Evolutionary conservation across 2,113 vertebrate genomes (phyloP).

Genomic region (Propithecus coquereli): DNA sequence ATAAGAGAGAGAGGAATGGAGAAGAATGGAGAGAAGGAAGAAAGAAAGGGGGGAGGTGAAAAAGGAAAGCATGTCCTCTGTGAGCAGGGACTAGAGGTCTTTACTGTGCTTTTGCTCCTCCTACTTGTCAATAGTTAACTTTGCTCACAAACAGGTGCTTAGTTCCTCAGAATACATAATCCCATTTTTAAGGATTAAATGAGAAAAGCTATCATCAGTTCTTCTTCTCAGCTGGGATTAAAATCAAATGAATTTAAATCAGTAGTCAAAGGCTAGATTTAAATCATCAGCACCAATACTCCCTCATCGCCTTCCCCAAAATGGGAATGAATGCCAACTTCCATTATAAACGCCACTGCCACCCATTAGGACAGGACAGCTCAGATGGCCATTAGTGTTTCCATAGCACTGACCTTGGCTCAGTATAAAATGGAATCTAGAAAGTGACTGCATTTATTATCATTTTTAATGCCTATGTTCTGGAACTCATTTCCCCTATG

Average conservation of each 20-base stretch:
- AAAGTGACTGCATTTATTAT: slow-evolving; percentile 59
- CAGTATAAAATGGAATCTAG: slow-evolving; percentile 23
- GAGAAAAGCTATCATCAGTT: not conserved
- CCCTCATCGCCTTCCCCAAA: not conserved
- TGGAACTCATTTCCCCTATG: slow-evolving; percentile 38
- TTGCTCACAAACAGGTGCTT: not conserved
- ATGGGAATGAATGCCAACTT: not conserved
- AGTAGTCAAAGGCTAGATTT: slow-evolving; percentile 4
- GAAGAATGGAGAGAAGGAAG: not conserved
- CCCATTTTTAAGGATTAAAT: not conserved
- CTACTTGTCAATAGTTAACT: not conserved
- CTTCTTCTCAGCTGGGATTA: not conserved
- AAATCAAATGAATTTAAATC: slow-evolving; percentile 38
- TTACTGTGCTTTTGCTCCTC: not conserved
- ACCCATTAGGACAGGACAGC: not conserved
- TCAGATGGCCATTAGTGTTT: slow-evolving; percentile 20
- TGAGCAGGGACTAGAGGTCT: not conserved
- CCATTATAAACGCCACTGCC: not conserved
- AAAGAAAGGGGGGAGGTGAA: not conserved
- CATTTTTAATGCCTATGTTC: slow-evolving; percentile 45
- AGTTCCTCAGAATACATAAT: not conserved
- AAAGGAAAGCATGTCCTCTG: not conserved
- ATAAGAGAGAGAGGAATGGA: not conserved
- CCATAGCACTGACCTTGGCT: slow-evolving; percentile 42
- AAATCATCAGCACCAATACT: not conserved